These are phyloP conservation scores for Neoniphon sammara DNA, from an alignment of 2,797 vertebrate species.

Conservation along the genomic window DNA sequence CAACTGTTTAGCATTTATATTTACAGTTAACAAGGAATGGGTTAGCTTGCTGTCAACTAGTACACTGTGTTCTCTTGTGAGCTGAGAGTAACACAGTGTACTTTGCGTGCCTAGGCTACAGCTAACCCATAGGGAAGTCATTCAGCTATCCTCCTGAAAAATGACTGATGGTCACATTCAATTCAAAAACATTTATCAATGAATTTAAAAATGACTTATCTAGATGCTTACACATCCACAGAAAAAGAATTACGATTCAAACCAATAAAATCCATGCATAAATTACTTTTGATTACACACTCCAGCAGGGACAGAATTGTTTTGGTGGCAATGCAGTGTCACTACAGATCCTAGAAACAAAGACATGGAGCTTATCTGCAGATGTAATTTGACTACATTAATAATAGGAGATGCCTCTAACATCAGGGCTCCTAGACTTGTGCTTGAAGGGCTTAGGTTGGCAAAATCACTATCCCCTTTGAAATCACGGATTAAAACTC, in stretches of 20 bases:
- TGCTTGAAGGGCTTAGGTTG: background rate
- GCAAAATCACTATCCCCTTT: background rate
- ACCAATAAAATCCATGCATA: background rate
- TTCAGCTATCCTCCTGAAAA: background rate
- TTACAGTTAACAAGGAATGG: background rate
- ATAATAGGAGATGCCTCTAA: background rate
- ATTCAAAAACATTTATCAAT: background rate
- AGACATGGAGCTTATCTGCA: too few species aligned
- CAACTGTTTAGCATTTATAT: background rate
- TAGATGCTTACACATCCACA: background rate
- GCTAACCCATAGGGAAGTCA: constrained; percentile 41
- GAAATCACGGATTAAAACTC: background rate
- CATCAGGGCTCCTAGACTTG: background rate
- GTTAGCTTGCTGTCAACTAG: constrained; percentile 51
- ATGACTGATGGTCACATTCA: background rate
- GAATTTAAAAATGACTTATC: background rate
- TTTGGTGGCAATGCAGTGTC: too few species aligned
- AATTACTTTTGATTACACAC: background rate
- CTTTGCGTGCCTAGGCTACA: constrained; percentile 39
- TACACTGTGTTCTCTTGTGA: constrained; percentile 73
- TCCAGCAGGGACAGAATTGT: background rate
- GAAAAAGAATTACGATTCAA: background rate
- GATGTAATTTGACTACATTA: too few species aligned
- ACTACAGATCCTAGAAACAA: too few species aligned
- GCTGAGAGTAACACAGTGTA: constrained; percentile 38